These are phyloP conservation scores for Amiota communis DNA, from an alignment of 2,888 invertebrate species.

Conservation along the genomic window DNA sequence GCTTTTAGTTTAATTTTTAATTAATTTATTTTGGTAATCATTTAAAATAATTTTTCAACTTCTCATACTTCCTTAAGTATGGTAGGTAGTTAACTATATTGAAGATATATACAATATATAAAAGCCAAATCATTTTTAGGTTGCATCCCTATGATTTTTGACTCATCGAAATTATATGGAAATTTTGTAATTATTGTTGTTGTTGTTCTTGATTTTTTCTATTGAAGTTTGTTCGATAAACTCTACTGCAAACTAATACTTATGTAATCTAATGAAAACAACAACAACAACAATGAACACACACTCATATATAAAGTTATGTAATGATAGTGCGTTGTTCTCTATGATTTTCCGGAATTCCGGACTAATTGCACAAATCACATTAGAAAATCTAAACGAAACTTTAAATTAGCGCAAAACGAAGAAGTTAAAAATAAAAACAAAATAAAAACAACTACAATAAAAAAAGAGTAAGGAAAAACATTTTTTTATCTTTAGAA, in stretches of 20 bases:
- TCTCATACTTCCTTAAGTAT: no score
- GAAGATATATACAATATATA: conserved; percentile 15
- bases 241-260: conserved; percentile 28
- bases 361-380: conserved; percentile 29
- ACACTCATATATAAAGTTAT: neutral
- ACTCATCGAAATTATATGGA: conserved; percentile 34
- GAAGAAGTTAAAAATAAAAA: conserved; percentile 8
- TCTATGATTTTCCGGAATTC: neutral
- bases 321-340: neutral
- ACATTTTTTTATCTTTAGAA: neutral
- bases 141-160: neutral
- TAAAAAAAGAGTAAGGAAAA: neutral
- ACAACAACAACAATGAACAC: conserved; percentile 21
- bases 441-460: neutral
- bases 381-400: conserved; percentile 30
- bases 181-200: conserved; percentile 29
- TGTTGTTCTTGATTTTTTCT: neutral
- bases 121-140: conserved; percentile 25
- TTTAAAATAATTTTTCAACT: no score
- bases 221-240: conserved; percentile 24
- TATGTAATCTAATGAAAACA: conserved; percentile 25
- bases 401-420: conserved; percentile 22
- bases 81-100: conserved; percentile 17
- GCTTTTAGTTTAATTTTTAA: no score
- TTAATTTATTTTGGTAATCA: no score